These are phyloP conservation scores for Drosophila mayri DNA, from an alignment of 1,140 invertebrate species.

Conservation along the genomic window DNA sequence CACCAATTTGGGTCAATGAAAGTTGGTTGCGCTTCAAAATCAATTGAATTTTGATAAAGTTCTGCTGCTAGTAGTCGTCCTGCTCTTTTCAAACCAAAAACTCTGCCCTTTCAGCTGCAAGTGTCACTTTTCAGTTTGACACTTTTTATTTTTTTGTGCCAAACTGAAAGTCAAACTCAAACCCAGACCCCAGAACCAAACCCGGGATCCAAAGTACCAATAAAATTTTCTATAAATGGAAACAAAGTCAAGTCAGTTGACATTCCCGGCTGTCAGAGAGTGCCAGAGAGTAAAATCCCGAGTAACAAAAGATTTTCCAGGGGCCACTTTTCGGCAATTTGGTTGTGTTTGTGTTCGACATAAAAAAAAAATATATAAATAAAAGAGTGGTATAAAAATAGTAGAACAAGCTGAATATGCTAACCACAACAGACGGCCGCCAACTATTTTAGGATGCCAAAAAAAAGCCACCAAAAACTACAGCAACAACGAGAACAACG, in stretches of 20 bases:
- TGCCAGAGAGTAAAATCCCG: conserved; percentile 13
- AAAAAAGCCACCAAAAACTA: conserved; percentile 40
- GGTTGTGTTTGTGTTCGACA: conserved; percentile 64
- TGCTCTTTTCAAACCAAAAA: conserved; percentile 6
- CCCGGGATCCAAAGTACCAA: conserved; percentile 48
- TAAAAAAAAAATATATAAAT: conserved; percentile 16
- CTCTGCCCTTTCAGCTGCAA: conserved; percentile 16
- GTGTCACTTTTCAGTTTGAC: conserved; percentile 60
- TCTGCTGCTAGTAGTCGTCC: conserved; percentile 15
- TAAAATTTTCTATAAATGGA: conserved; percentile 75
- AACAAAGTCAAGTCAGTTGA: conserved; percentile 55
- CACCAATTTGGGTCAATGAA: conserved; percentile 79
- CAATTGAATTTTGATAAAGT: conserved; percentile 80
- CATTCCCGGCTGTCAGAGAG: conserved; percentile 15
- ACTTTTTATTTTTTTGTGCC: conserved; percentile 35
- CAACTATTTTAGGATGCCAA: conserved; percentile 80
- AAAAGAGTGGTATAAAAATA: conserved; percentile 56
- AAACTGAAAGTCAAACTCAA: conserved; percentile 9
- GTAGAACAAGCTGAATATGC: conserved; percentile 63
- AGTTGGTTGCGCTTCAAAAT: conserved; percentile 65
- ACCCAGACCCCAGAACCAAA: conserved; percentile 8
- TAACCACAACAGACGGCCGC: conserved; percentile 77
- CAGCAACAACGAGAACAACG: conserved; percentile 29
- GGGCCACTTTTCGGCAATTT: conserved; percentile 59
- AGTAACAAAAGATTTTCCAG: conserved; percentile 30